Base-by-base conservation (phyloP, 2,113 vertebrate genomes). In the Pseudorhombus dupliciocellatus region DNA sequence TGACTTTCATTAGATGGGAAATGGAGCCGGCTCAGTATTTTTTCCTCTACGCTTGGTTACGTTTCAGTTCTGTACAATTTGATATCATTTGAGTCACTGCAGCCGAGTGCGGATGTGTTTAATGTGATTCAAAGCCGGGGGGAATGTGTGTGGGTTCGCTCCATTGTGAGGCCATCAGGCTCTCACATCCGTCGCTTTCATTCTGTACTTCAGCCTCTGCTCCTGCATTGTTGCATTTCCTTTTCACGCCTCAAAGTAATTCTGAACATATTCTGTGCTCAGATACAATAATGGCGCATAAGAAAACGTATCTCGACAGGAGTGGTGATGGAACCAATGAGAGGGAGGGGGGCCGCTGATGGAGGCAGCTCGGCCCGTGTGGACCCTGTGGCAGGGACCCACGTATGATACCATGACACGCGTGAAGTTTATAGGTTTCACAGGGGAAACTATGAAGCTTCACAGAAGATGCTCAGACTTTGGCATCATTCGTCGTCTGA, bases 1-100 rank as follows among this genome's bases (percentile, higher is more conserved):
- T 73, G 56, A 77, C 58, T 75, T 66, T 55, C 22, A 72, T 73
- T 61, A 77, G 20, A 0, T 0, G 4, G 26, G 25, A 22, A 53
- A 26, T 9, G 30, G n/a, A 63, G 28, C 42, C 8, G 18, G 53
- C 18, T 4, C 44, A 18, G 22, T 31, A 7, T 67, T 22, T 26
- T 15, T 24, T 22, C 9, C 50, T 46, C 28, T 15, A 14, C 1
- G 1, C 66, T 56, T 61, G 57, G 42, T 34, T 64, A 57, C 3
- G 21, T 42, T 0, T 71, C 18, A 20, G 28, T 22, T 31, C 34
- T 70, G 20, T 4, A 24, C 0, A 31, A 46, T 57, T 10, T 52
- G 2, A 31, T 42, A 20, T 8, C 40, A 14, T 51, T 25, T 48
- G n/a, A 55, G 14, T 56, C 0, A 1, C 66, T 46, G 53, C 11